Evolutionary conservation across 2,888 invertebrate genomes (phyloP), one percentile per base, ranked within the genome.

Genomic region (Aphidoletes aphidimyza): DNA sequence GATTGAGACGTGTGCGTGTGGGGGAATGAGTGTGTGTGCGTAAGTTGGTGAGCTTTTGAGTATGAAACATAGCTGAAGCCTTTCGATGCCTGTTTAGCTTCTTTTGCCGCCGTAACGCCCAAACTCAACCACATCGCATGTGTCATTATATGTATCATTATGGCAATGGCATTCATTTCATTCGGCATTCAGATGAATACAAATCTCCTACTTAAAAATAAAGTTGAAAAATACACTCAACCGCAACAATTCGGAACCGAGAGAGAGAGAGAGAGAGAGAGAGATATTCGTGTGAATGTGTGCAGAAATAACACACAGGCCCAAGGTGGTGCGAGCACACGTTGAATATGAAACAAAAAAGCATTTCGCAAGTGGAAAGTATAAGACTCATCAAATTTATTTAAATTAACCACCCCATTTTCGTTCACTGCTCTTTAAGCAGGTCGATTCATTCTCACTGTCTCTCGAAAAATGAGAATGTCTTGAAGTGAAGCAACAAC

Each of bases 141-240:
- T 81, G 54, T 54, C 36, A 69, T 69, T 69, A 69, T 69, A 36
- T 34, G 81, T 81, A 81, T 81, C 37, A 81, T 81, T 36, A 81
- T 81, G 81, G 81, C 81, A 81, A 81, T 81, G 22, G 81, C 81
- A 81, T 81, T 37, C 39, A 81, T 81, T 81, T 37, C 81, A 81
- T 81, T 81, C 81, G 22, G 8, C 37, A 81, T 81, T 81, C 37
- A 37, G 81, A 81, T 81, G 69, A 69, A 69, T 69, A 69, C 69
- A 34, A 69, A 69, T 69, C 6, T 69, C 69, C 69, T 81, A 37
- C 81, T 81, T 37, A 81, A 81, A 69, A 37, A 54, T 54, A 0
- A 37, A 81, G n/a, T 37, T 37, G 81, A 37, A 37, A 81, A 37
- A 36, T 22, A 81, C 81, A 81, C 81, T 81, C 37, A 1, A 1